A percentile compares a stretch with the other conserved stretches of the same genome.
Conservation (phyloP, 2,888 invertebrate genomes). For the Drosophila atripex region DNA sequence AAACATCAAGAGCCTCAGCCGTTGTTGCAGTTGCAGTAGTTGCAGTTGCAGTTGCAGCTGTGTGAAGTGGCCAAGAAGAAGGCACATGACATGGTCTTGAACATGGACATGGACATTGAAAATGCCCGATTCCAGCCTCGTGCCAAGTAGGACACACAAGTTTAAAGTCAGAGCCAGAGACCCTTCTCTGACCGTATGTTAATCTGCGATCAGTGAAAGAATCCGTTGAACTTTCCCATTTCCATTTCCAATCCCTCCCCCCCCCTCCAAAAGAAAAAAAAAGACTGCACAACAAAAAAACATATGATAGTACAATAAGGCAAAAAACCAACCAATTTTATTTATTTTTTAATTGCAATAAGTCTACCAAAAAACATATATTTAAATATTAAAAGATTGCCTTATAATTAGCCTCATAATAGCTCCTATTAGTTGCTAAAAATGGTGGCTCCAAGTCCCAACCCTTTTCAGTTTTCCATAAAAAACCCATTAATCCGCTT, state of each 20-base stretch:
- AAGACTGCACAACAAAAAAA: constrained; percentile 8
- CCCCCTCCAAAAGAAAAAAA: neutral
- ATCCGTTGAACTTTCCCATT: constrained; percentile 71
- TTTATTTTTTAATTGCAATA: too few species aligned
- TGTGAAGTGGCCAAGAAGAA: constrained; percentile 62
- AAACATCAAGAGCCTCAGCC: constrained; percentile 27
- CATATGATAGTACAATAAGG: neutral
- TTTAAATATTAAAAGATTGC: too few species aligned
- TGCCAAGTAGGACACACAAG: constrained; percentile 67
- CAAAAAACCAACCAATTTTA: too few species aligned
- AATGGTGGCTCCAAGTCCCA: neutral
- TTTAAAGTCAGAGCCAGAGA: constrained; percentile 41
- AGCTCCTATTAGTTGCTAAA: too few species aligned
- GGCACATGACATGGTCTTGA: constrained; percentile 72
- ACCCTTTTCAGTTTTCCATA: constrained; percentile 5
- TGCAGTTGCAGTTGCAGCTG: constrained; percentile 33
- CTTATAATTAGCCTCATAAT: too few species aligned
- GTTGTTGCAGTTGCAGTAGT: constrained; percentile 8
- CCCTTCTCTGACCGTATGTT: constrained; percentile 70
- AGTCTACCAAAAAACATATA: too few species aligned
- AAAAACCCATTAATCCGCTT: constrained; percentile 12
- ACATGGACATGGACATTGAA: constrained; percentile 62
- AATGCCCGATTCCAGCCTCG: constrained; percentile 43
- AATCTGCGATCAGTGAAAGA: constrained; percentile 65
- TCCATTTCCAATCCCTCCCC: constrained; percentile 35